Evolutionary conservation across 2,113 vertebrate species (phyloP).

Genomic region (Pelobates fuscus): DNA sequence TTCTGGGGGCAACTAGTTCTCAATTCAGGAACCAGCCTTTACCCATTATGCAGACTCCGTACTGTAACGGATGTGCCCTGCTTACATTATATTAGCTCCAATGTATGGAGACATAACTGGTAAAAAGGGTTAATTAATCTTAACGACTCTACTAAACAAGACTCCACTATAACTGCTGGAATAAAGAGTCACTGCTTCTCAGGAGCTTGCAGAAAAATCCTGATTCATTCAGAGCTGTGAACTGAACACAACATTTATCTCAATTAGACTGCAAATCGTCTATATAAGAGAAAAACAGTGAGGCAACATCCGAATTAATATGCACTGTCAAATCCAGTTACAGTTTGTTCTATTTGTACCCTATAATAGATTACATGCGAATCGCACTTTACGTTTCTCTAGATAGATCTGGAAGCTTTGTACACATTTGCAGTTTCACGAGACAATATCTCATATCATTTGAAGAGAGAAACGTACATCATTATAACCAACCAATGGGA

Average conservation of each 20-base stretch:
- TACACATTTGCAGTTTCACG: background rate
- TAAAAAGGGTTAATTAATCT: background rate
- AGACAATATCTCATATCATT: too few relatives aligned
- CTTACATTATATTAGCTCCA: background rate
- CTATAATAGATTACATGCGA: slow-evolving; percentile 14
- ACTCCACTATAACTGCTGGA: too few relatives aligned
- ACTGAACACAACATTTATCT: slow-evolving; percentile 25
- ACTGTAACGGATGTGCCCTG: too few relatives aligned
- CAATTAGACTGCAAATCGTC: slow-evolving; percentile 31
- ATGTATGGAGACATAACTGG: background rate
- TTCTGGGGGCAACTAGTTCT: too few relatives aligned
- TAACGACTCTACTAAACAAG: too few relatives aligned
- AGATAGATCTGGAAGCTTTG: background rate
- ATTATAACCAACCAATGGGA: too few relatives aligned
- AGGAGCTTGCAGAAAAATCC: background rate
- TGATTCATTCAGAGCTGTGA: slow-evolving; percentile 30
- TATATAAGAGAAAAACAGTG: background rate
- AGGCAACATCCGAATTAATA: slow-evolving; percentile 21
- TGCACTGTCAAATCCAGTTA: slow-evolving; percentile 28
- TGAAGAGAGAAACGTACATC: too few relatives aligned
- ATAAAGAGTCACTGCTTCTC: too few relatives aligned
- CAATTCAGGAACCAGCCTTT: too few relatives aligned
- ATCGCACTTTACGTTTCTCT: background rate
- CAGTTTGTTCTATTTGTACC: slow-evolving; percentile 9
- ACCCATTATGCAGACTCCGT: too few relatives aligned